Percentiles rank a stretch among this genome's conserved stretches.
Conservation (phyloP, 92 coral and sea anemone genomes). For the Blastomussa wellsi region DNA sequence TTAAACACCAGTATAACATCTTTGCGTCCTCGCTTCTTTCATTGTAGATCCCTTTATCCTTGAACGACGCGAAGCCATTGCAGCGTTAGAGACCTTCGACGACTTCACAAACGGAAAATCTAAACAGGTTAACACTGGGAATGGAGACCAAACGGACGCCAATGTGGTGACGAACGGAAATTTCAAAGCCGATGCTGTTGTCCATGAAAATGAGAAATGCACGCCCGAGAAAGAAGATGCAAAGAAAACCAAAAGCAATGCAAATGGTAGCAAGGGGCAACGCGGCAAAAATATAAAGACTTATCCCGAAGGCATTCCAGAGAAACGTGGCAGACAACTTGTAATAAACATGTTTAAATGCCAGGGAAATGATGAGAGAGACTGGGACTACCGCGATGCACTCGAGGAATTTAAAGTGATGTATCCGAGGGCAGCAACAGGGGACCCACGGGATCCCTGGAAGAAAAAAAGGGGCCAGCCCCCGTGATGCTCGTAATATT, state of each 20-base stretch:
- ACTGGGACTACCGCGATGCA: conserved; percentile 4
- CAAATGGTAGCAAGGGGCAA: background rate
- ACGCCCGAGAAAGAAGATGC: background rate
- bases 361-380: background rate
- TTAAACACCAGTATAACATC: too few species aligned
- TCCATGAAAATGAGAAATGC: background rate
- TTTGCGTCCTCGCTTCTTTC: too few species aligned
- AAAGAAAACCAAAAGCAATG: background rate
- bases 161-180: background rate
- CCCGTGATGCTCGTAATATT: background rate
- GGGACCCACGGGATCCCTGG: conserved; percentile 20
- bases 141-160: background rate
- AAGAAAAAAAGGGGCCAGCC: background rate
- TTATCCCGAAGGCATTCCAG: background rate
- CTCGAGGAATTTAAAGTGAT: background rate
- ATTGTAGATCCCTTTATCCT: too few species aligned
- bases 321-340: background rate
- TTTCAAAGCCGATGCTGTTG: background rate
- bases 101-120: too few species aligned
- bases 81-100: background rate
- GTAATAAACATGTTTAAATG: background rate
- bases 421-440: conserved; percentile 27
- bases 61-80: background rate
- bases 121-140: too few species aligned
- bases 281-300: background rate